Evolutionary conservation across 2,888 invertebrate genomes (phyloP).

Genomic region (Lepas anatifera): DNA sequence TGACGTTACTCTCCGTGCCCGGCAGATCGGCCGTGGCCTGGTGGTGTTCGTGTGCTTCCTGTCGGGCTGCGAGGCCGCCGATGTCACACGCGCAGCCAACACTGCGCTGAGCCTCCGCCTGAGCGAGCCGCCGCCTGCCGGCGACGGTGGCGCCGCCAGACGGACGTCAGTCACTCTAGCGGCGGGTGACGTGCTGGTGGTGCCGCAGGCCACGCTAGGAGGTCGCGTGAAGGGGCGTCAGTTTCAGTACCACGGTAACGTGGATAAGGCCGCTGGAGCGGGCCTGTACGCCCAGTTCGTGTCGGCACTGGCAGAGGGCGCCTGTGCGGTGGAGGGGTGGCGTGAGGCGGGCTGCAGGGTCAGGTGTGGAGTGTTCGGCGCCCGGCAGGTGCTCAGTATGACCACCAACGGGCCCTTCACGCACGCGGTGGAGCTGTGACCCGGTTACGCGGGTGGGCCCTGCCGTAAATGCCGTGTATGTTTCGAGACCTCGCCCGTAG

Average conservation of each 20-base stretch:
- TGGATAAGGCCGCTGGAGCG: constrained; percentile 33
- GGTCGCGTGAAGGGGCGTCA: constrained; percentile 35
- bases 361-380: constrained; percentile 28
- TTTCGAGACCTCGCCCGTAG: too few relatives aligned
- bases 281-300: constrained; percentile 30
- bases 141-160: constrained; percentile 27
- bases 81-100: constrained; percentile 30
- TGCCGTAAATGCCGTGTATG: too few relatives aligned
- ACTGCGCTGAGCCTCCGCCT: constrained; percentile 29
- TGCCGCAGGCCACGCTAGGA: constrained; percentile 38
- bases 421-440: constrained; percentile 31
- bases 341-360: constrained; percentile 31
- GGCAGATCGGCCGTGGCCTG: constrained; percentile 28
- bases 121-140: constrained; percentile 25
- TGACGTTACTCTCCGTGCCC: constrained; percentile 25
- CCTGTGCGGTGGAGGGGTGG: constrained; percentile 25
- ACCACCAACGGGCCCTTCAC: constrained; percentile 36
- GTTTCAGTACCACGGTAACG: constrained; percentile 37
- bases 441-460: background rate
- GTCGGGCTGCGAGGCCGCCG: constrained; percentile 31
- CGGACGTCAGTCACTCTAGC: constrained; percentile 31
- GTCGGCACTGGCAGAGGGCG: constrained; percentile 25
- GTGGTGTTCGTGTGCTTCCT: constrained; percentile 36
- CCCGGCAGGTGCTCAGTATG: constrained; percentile 34
- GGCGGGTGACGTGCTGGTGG: constrained; percentile 35